Percentiles rank a stretch among this genome's conserved stretches.
Evolutionary conservation across 2,113 vertebrate species (phyloP).

Genomic region (Dicerorhinus sumatrensis): DNA sequence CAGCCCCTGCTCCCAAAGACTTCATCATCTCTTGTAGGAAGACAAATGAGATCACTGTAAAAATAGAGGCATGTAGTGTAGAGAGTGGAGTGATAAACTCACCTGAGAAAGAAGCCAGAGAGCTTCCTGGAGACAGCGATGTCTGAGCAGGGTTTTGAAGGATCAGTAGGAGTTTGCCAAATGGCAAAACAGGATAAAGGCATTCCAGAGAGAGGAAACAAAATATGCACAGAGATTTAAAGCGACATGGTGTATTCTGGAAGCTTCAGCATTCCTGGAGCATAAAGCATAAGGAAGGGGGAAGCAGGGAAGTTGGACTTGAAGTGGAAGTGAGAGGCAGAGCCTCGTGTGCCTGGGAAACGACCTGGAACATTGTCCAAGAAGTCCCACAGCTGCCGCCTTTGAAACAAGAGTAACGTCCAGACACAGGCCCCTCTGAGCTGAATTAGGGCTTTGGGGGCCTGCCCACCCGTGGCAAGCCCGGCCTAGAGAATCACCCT

Average conservation of each 20-base stretch:
- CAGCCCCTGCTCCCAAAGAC: background rate
- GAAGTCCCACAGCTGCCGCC: background rate
- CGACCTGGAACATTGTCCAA: background rate
- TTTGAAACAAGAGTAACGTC: background rate
- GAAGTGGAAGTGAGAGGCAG: background rate
- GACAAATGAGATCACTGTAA: background rate
- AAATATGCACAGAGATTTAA: background rate
- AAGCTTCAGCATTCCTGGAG: background rate
- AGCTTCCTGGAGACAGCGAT: background rate
- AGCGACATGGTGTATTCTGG: background rate
- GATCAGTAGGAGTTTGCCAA: background rate
- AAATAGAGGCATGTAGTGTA: background rate
- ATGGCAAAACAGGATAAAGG: background rate
- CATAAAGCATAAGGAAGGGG: background rate
- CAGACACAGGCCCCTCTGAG: background rate
- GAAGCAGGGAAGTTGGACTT: background rate
- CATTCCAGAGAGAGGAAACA: background rate
- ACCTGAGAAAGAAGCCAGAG: background rate
- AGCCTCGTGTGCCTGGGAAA: background rate
- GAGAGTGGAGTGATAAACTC: background rate
- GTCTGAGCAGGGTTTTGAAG: slow-evolving; percentile 42
- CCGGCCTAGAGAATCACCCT: background rate
- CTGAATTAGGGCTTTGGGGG: background rate
- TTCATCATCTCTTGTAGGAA: background rate
- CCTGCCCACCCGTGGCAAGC: background rate